Base-by-base conservation (phyloP, 2,888 invertebrate species). In the Invenusta paracnida region DNA sequence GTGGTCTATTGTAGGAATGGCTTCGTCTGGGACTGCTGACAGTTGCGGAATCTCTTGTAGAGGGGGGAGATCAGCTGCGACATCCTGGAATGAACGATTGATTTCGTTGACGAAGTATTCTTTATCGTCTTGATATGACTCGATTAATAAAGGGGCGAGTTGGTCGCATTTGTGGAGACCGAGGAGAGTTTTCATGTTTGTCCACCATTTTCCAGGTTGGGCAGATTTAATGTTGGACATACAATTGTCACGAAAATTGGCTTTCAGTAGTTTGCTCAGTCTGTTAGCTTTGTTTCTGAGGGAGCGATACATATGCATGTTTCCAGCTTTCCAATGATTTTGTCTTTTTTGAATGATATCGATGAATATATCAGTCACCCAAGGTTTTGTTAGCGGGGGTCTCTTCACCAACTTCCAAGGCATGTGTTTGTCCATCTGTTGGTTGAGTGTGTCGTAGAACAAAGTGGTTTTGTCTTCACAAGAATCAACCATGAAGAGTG, bases 381-480 rank as follows among this genome's bases (percentile, higher is more conserved):
- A 73, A 73, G 73, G 27, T 25, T 73, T 73, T 23, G 73, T 73
- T 73, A 73, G 73, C 25, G 73, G 17, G 73, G 73, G 73, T 73
- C n/a, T n/a, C n/a, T n/a, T n/a, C n/a, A n/a, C n/a, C n/a, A n/a
- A n/a, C n/a, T n/a, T n/a, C 73, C 73, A 73, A 73, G 25, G 25
- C 73, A 73, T 73, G 25, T 73, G 17, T 25, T 73, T 73, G 73
- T 73, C 25, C 25, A 73, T 73, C 17, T 13, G 73, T 73, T 73
- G 73, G 73, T 73, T 73, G 73, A 73, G 73, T 73, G 73, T 73
- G 23, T 73, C 73, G 23, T 73, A 73, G 73, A 73, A 73, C 23
- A 73, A 73, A 73, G 73, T 73, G 27, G 73, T 73, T 73, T 73
- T 73, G 17, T 73, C 11, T 73, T 73, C 73, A 73, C 73, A 73